Conservation (phyloP, 2,113 vertebrate species). For the Campylorhamphus procurvoides region DNA sequence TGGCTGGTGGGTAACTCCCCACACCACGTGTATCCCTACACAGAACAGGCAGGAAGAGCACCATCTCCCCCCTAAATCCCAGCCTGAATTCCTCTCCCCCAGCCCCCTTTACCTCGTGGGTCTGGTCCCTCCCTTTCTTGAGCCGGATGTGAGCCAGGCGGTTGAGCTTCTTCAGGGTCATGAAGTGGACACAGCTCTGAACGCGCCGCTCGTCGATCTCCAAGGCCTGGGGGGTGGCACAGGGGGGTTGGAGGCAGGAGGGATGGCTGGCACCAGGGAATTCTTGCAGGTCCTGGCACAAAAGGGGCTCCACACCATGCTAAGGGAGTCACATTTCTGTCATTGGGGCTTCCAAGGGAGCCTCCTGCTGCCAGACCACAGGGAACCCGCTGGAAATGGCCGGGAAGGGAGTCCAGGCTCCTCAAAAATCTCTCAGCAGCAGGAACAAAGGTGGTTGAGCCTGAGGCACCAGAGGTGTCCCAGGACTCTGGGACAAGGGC, state of each 20-base stretch:
- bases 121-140: slow-evolving; percentile 94
- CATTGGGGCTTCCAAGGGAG: neutral
- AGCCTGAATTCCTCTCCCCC: too few relatives aligned
- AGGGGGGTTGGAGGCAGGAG: neutral
- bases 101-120: slow-evolving; percentile 84
- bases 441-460: neutral
- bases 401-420: rapidly evolving
- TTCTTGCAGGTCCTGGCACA: rapidly evolving
- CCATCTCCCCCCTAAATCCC: rapidly evolving
- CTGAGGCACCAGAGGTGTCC: rapidly evolving
- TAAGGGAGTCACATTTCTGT: rapidly evolving
- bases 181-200: slow-evolving; percentile 93
- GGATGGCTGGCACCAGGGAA: rapidly evolving
- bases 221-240: slow-evolving; percentile 59
- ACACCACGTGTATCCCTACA: rapidly evolving
- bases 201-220: slow-evolving; percentile 90
- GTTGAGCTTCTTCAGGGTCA: slow-evolving; percentile 97
- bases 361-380: rapidly evolving
- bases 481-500: neutral
- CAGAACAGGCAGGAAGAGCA: rapidly evolving
- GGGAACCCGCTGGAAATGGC: neutral
- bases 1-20: neutral
- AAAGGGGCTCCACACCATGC: rapidly evolving
- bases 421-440: rapidly evolving
- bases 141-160: slow-evolving; percentile 94